A percentile compares a stretch with the other conserved stretches of the same genome.
Conservation (phyloP, 2,888 invertebrate genomes). For the Hanleya hanleyi region DNA sequence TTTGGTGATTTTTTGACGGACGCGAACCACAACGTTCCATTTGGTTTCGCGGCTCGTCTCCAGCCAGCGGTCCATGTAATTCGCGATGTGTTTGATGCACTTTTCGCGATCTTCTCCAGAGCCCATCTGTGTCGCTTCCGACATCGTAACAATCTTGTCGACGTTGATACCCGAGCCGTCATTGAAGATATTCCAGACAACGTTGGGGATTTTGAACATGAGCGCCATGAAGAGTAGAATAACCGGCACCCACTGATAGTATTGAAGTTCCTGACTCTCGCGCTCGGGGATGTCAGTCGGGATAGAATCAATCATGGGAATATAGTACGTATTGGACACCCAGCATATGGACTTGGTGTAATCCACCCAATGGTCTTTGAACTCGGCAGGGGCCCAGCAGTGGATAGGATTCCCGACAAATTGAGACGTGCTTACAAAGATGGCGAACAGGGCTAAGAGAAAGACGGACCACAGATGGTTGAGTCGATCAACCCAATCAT, state of each 20-base stretch:
- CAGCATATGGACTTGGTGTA: slow-evolving; percentile 67
- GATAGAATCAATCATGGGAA: slow-evolving; percentile 55
- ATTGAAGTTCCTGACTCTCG: slow-evolving; percentile 54
- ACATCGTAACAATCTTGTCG: slow-evolving; percentile 57
- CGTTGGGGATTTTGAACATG: slow-evolving; percentile 61
- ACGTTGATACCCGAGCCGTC: slow-evolving; percentile 56
- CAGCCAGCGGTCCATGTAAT: slow-evolving; percentile 60
- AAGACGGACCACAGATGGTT: slow-evolving; percentile 59
- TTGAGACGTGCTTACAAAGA: slow-evolving; percentile 58
- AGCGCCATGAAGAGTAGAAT: slow-evolving; percentile 62
- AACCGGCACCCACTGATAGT: slow-evolving; percentile 65
- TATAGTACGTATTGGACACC: slow-evolving; percentile 64
- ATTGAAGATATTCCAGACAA: slow-evolving; percentile 56
- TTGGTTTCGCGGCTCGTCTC: slow-evolving; percentile 56
- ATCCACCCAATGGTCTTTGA: slow-evolving; percentile 51
- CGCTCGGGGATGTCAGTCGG: slow-evolving; percentile 46
- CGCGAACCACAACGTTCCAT: slow-evolving; percentile 52
- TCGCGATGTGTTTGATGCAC: slow-evolving; percentile 50
- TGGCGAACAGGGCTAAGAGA: slow-evolving; percentile 58
- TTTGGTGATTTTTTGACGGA: slow-evolving; percentile 49
- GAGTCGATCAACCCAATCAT: slow-evolving; percentile 63
- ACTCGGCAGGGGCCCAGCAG: slow-evolving; percentile 61
- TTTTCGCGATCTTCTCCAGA: slow-evolving; percentile 52
- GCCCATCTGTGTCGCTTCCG: slow-evolving; percentile 56
- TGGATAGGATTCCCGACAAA: slow-evolving; percentile 61